These are phyloP conservation scores for Tragopan temminckii DNA, from an alignment of 2,797 vertebrate species.

Conservation along the genomic window DNA sequence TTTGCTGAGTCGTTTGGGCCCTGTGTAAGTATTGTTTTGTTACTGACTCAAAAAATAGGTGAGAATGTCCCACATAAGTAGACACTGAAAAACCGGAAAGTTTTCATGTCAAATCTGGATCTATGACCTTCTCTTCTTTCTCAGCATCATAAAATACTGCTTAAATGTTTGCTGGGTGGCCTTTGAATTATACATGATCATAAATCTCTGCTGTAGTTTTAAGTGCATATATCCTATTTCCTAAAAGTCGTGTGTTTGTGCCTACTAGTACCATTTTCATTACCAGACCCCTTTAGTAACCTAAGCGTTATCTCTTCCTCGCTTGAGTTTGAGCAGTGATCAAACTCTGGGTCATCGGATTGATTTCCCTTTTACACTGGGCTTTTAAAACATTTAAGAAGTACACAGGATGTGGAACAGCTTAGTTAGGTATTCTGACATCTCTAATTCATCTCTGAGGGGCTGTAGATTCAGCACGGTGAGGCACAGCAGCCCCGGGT, in stretches of 20 bases:
- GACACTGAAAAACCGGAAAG: background rate
- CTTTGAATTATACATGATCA: background rate
- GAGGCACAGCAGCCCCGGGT: background rate
- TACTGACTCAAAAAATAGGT: background rate
- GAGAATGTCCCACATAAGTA: background rate
- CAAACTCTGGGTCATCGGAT: background rate
- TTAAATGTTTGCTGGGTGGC: background rate
- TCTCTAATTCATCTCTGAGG: background rate
- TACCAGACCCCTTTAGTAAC: background rate
- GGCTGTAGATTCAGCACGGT: background rate
- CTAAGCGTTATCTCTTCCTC: fast-evolving
- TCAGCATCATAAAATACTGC: background rate
- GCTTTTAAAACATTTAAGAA: background rate
- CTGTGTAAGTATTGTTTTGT: background rate
- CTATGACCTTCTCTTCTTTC: background rate
- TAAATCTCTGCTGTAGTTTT: background rate
- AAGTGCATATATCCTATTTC: background rate
- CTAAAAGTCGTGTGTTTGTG: background rate
- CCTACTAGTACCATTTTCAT: background rate
- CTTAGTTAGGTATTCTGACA: background rate
- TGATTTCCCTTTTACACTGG: background rate
- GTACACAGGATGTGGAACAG: fast-evolving
- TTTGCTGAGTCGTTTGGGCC: background rate
- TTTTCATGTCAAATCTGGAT: background rate
- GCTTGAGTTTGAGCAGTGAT: background rate